These are phyloP conservation scores for Heliopora coerulea DNA, from an alignment of 92 coral and sea anemone genomes.

Conservation along the genomic window DNA sequence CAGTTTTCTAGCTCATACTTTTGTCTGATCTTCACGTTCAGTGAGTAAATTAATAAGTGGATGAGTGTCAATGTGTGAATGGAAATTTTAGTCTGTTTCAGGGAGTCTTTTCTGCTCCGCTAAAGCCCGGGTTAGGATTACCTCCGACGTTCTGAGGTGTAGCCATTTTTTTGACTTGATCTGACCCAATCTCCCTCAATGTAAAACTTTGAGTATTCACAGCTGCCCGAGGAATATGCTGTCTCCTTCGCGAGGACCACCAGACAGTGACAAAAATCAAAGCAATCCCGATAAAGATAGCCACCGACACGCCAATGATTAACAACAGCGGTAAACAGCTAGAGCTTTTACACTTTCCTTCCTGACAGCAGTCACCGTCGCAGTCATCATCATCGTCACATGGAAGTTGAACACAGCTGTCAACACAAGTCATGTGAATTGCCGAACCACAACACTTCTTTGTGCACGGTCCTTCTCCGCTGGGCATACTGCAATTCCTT, in stretches of 20 bases:
- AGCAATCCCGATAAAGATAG: background rate
- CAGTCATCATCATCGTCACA: slow-evolving; percentile 21
- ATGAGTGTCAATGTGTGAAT: too few species aligned
- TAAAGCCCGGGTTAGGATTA: background rate
- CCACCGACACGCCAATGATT: slow-evolving; percentile 9
- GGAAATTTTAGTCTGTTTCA: too few species aligned
- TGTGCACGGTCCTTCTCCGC: slow-evolving; percentile 4
- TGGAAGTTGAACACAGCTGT: slow-evolving; percentile 11
- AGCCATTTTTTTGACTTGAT: too few species aligned
- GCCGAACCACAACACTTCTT: slow-evolving; percentile 26
- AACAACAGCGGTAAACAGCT: slow-evolving; percentile 17
- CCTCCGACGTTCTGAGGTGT: too few species aligned
- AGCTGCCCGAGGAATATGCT: background rate
- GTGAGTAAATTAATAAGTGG: too few species aligned
- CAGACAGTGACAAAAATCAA: background rate
- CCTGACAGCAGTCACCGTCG: slow-evolving; percentile 20
- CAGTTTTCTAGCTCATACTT: too few species aligned
- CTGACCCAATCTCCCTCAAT: too few species aligned
- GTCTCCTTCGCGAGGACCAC: background rate
- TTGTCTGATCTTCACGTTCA: too few species aligned
- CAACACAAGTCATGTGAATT: background rate
- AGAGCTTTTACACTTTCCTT: slow-evolving; percentile 17
- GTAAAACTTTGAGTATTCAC: too few species aligned
- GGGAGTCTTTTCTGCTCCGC: too few species aligned
- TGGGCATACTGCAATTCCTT: background rate